Base-by-base conservation (phyloP, 1,140 invertebrate genomes). In the Philopotamus ludificatus region DNA sequence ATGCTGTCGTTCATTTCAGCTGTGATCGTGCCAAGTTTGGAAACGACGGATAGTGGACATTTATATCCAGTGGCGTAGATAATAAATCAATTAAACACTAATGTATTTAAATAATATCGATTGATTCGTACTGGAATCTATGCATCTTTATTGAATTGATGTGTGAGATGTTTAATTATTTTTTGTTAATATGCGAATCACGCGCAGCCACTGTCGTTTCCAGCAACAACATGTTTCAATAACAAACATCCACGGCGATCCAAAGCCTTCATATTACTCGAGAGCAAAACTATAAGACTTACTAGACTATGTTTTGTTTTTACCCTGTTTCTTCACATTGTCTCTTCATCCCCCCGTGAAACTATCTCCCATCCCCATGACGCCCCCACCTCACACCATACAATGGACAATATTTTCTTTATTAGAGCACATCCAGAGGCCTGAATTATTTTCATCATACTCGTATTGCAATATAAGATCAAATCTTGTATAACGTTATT, bases 201-300 rank as follows among this genome's bases (percentile, higher is more conserved):
- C 25, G 59, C 28, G 28, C n/a, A 25, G 60, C 60, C 60, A 9
- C 12, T 51, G 15, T 16, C 21, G 9, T 21, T 47, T 16, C 41
- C 18, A 51, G 18, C 51, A 60, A 60, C 66, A 60, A 65, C 67
- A 68, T 68, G 63, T 68, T 68, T 68, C 67, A 68, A 68, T 68
- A 68, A 68, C 63, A 65, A 68, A 60, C 67, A 51, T 57, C 50
- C 59, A 16, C 44, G 26, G 57, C 58, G 51, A 63, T 60, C 66
- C 51, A 25, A 47, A 64, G 55, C 63, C 67, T 68, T 68, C 63
- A 65, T 68, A 68, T 68, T 65, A 60, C 59, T 47, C 41, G 61
- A 54, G 61, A 59, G 44, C 44, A 44, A 41, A 58, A 58, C 55
- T 58, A 39, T 58, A 55, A 42, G 59, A 67, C 59, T 64, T 64